Evolutionary conservation across 92 coral and sea anemone species (phyloP).

Genomic region (Anthopleura xanthogrammica): DNA sequence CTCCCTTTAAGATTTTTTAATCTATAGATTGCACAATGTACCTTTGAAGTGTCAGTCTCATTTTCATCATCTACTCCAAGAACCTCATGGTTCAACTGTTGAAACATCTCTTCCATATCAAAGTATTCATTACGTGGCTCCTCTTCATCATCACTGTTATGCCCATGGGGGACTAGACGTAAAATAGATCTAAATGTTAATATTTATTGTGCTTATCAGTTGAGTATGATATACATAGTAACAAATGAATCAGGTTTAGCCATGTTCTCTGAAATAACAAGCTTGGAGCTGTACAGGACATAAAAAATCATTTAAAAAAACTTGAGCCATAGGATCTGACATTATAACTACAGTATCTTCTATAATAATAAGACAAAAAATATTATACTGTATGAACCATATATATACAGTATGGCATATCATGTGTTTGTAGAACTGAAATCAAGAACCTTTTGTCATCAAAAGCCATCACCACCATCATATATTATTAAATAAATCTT

Average conservation of each 20-base stretch:
- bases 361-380: too few relatives aligned
- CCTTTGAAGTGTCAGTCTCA: constrained; percentile 35
- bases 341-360: too few relatives aligned
- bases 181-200: background rate
- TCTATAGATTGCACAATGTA: background rate
- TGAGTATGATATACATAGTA: background rate
- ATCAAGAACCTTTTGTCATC: too few relatives aligned
- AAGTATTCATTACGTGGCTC: constrained; percentile 68
- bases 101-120: constrained; percentile 93
- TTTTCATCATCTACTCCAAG: constrained; percentile 80
- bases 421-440: too few relatives aligned
- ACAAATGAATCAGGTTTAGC: too few relatives aligned
- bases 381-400: too few relatives aligned
- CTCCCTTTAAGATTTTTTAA: background rate
- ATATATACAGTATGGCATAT: too few relatives aligned
- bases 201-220: background rate
- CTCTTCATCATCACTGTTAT: constrained; percentile 50
- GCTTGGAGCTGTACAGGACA: background rate
- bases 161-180: constrained; percentile 14
- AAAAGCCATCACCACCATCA: too few relatives aligned
- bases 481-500: too few relatives aligned
- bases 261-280: background rate
- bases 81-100: constrained; percentile 80
- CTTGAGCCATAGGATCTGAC: too few relatives aligned
- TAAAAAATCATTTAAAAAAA: too few relatives aligned